These are phyloP conservation scores for Taurulus bubalis DNA, from an alignment of 2,113 vertebrate genomes.

Conservation along the genomic window DNA sequence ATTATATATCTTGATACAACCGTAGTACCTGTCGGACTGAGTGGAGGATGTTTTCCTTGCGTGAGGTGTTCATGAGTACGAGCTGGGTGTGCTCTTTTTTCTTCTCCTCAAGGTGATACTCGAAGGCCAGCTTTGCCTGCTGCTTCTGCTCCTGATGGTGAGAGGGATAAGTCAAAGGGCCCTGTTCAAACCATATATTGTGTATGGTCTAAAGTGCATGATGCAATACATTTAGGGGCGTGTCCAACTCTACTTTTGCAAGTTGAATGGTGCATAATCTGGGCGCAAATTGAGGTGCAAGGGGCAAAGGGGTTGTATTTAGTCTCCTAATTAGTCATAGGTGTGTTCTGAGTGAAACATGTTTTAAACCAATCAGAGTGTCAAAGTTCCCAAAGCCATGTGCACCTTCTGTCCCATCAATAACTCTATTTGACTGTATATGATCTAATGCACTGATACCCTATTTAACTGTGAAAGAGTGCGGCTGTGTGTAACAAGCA, in stretches of 20 bases:
- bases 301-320: background rate
- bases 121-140: conserved; percentile 92
- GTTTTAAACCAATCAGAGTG: background rate
- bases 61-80: conserved; percentile 84
- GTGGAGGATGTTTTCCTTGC: conserved; percentile 90
- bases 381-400: background rate
- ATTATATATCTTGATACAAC: background rate
- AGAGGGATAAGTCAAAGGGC: background rate
- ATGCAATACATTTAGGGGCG: background rate
- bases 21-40: conserved; percentile 89
- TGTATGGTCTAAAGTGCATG: background rate
- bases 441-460: no score
- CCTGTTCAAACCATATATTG: background rate
- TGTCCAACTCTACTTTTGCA: background rate
- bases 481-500: no score
- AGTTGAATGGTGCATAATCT: background rate
- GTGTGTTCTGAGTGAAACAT: background rate
- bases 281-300: background rate
- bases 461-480: no score
- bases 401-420: no score
- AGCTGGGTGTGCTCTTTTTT: conserved; percentile 90
- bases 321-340: no score
- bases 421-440: no score
- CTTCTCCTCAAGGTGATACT: conserved; percentile 86
- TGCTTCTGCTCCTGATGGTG: conserved; percentile 87